phyloP scores from a whole-genome alignment of 2,888 invertebrate genomes.

The Linyphia triangularis region DNA sequence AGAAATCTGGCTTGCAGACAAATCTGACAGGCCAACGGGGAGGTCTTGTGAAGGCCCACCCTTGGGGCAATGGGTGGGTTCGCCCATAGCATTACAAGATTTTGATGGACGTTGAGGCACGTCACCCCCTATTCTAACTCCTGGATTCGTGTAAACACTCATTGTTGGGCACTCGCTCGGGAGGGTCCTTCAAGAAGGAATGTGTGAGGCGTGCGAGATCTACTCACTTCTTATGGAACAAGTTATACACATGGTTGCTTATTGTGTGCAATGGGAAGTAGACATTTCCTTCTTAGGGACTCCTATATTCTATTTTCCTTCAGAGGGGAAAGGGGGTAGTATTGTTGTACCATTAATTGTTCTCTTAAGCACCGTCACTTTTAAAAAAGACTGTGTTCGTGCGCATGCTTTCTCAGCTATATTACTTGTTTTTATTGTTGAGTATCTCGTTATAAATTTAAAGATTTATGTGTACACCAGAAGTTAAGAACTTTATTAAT shows the following conservation, averaged over 20 bases:
- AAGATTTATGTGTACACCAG: too few relatives aligned
- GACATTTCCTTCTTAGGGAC: too few relatives aligned
- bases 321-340: too few relatives aligned
- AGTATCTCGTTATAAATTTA: too few relatives aligned
- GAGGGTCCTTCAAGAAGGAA: slow-evolving; percentile 44
- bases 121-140: not conserved
- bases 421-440: too few relatives aligned
- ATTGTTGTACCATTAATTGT: too few relatives aligned
- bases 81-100: not conserved
- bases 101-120: slow-evolving; percentile 33
- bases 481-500: too few relatives aligned
- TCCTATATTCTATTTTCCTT: not conserved
- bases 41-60: slow-evolving; percentile 38
- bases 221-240: not conserved
- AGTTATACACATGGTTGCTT: slow-evolving; percentile 3
- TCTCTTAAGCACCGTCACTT: too few relatives aligned
- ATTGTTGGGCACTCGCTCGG: slow-evolving; percentile 39
- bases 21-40: slow-evolving; percentile 24
- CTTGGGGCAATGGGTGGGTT: not conserved
- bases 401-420: too few relatives aligned
- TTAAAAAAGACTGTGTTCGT: too few relatives aligned
- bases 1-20: not conserved
- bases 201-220: not conserved
- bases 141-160: slow-evolving; percentile 63
- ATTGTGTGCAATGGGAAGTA: too few relatives aligned